Conservation (phyloP, 2,888 invertebrate genomes). For the Lutraria lutraria region DNA sequence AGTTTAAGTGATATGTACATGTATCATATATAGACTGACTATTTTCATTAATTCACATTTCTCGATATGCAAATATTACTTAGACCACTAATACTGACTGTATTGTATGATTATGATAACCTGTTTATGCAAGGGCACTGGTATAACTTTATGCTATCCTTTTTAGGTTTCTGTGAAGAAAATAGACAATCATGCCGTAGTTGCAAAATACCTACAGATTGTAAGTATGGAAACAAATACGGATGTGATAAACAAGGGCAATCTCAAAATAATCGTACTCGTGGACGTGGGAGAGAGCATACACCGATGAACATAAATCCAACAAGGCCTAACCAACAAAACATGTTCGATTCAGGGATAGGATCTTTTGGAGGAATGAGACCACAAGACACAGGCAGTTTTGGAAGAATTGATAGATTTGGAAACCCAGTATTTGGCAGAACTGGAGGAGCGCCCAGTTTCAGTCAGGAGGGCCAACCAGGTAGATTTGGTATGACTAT, state of each 20-base stretch:
- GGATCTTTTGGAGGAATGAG: background rate
- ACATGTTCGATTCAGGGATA: background rate
- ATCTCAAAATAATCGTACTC: no score
- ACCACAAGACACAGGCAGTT: background rate
- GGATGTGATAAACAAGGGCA: background rate
- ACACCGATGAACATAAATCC: background rate
- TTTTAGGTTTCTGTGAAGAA: conserved; percentile 4
- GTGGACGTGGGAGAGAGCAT: background rate
- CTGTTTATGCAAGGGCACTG: no score
- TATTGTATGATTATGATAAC: no score
- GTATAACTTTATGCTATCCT: no score
- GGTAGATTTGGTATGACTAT: background rate
- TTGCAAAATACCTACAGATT: background rate
- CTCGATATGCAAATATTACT: no score
- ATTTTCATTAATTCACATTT: no score
- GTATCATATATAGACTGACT: no score
- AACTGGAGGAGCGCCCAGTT: background rate
- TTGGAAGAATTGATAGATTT: no score
- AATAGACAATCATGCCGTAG: background rate
- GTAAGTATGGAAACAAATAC: background rate
- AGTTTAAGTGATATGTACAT: no score
- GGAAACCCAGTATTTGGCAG: no score
- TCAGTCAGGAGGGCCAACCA: background rate
- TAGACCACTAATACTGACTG: no score
- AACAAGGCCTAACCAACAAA: no score